Evolutionary conservation across 2,797 vertebrate species (phyloP), one percentile per base, ranked within the genome.

Genomic region (Crenichthys baileyi): DNA sequence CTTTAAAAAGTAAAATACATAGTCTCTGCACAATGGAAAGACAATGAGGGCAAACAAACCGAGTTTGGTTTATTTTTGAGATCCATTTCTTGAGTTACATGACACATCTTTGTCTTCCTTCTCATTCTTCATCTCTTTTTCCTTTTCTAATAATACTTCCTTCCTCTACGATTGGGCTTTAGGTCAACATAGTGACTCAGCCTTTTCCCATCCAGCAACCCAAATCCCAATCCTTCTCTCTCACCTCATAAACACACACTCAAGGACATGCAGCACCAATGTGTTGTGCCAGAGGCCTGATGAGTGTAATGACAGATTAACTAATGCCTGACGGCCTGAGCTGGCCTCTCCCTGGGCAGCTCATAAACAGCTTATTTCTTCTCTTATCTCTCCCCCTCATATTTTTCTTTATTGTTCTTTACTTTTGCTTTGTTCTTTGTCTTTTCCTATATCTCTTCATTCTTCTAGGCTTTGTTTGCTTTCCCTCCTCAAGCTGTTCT

Each of bases 291-390:
- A 91, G 84, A 82, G 86, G 90, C 83, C 89, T 92, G 94, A 94
- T 92, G 92, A 93, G 88, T 89, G 86, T 93, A 94, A 93, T 93
- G 93, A 91, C 90, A 92, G 93, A 94, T 94, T 92, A 93, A 91
- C 85, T 80, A 83, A 88, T 87, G 87, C 92, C 93, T 88, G 82
- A 87, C 67, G 79, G 91, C 84, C 90, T 92, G 87, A 82, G 88
- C 88, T 93, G 92, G 93, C 92, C 94, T 93, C 90, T 92, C 88
- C 81, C 80, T 77, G 75, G 88, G 88, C 85, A 79, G 83, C 85
- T 88, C 89, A 89, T 89, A 92, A 93, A 93, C 93, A 93, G 87
- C 84, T 86, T 83, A 82, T 86, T 80, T 50, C 60, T 76, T 61
- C 50, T 46, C 60, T 65, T 83, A 81, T 85, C 82, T 51, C 53